Base-by-base conservation (phyloP, 2,888 invertebrate genomes). In the Trachelus iudaicus region DNA sequence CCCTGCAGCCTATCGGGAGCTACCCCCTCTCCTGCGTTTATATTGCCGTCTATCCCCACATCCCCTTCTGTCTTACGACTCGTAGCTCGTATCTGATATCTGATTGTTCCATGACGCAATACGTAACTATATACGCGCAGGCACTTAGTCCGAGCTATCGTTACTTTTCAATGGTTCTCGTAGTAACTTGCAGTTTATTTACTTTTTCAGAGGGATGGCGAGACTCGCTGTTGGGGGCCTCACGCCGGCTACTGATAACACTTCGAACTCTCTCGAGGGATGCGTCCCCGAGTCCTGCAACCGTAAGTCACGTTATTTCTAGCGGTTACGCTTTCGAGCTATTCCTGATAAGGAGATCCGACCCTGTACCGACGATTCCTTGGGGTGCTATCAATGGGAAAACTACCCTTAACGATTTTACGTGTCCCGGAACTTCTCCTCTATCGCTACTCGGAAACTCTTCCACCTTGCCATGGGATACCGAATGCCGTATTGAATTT, bases 201-300 rank as follows among this genome's bases (percentile, higher is more conserved):
- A 30, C 69, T 84, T 78, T 90, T 89, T 12, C 89, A 91, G 91
- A 91, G 89, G 91, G 90, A 91, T 91, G 91, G 91, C 90, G 91
- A 83, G 90, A 91, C 82, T 90, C 91, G 23, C 89, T 91, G 88
- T 86, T 91, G 87, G 90, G 90, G 86, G 90, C 90, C 83, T 89
- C 91, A 84, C 90, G 91, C 80, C 90, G 91, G 77, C 87, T 91
- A 81, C 82, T 91, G 83, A 89, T 89, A 82, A 90, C 90, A 85
- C 88, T 91, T 81, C 90, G 91, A 83, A 91, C 90, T 86, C 88
- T 91, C 88, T 91, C 91, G 84, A 90, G 90, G 87, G 91, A 91
- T 87, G 86, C 82, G 79, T 91, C 91, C 81, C 88, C 90, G 77
- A 85, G 86, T 85, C 86, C 89, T 79, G 80, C 86, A 81, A 78